A percentile compares a stretch with the other conserved stretches of the same genome.
phyloP scores from a whole-genome alignment of 2,113 vertebrate genomes.

The Rutilus rutilus region DNA sequence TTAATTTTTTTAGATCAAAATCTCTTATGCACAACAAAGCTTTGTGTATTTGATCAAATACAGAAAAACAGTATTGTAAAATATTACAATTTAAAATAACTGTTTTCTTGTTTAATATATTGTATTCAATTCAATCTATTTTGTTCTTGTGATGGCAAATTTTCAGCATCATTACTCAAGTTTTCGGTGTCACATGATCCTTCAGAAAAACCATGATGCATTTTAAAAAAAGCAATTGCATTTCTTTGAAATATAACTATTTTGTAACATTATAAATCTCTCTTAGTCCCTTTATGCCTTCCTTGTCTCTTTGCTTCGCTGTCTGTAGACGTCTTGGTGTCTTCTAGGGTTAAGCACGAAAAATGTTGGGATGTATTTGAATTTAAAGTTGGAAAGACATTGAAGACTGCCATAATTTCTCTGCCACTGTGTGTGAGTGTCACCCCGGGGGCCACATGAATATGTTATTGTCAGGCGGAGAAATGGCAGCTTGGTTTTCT shows the following conservation, averaged over 20 bases:
- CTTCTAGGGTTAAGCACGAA: not conserved
- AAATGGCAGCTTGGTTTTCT: conserved; percentile 32
- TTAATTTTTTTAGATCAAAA: too few relatives aligned
- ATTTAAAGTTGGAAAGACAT: conserved; percentile 15
- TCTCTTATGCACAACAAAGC: too few relatives aligned
- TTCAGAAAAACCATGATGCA: not conserved
- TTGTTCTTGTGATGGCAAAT: too few relatives aligned
- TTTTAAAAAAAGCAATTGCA: not conserved
- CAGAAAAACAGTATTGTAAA: too few relatives aligned
- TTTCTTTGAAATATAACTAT: not conserved
- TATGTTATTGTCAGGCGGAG: conserved; percentile 33
- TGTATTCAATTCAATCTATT: too few relatives aligned
- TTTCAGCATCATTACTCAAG: too few relatives aligned
- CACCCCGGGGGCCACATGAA: conserved; percentile 28
- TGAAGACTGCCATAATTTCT: conserved; percentile 5
- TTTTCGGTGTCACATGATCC: not conserved
- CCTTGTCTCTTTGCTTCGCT: not conserved
- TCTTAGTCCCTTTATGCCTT: not conserved
- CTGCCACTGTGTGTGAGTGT: not conserved
- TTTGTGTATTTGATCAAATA: too few relatives aligned
- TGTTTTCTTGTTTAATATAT: too few relatives aligned
- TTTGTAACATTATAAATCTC: not conserved
- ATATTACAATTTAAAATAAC: too few relatives aligned
- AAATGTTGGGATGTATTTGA: conserved; percentile 12
- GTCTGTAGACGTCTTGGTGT: conserved; percentile 7